Conservation (phyloP, 1,140 invertebrate species). For the Pissodes strobi region DNA sequence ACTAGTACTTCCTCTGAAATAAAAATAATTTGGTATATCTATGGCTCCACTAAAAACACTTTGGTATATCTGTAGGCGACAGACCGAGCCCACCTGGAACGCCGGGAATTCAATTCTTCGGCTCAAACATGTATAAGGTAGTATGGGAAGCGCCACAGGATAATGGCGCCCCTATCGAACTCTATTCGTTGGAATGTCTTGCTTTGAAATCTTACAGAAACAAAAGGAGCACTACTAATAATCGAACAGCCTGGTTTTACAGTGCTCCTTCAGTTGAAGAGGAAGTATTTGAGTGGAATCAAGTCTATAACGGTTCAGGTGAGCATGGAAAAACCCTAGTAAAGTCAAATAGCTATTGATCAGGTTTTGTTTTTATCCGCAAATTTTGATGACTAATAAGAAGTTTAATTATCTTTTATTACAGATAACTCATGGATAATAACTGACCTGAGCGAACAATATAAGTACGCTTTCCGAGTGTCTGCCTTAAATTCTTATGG, state of each 20-base stretch:
- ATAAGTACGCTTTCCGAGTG: constrained; percentile 73
- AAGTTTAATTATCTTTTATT: constrained; percentile 33
- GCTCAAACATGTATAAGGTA: constrained; percentile 70
- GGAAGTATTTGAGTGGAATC: constrained; percentile 62
- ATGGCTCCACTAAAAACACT: no score
- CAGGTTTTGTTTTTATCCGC: not conserved
- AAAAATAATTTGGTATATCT: no score
- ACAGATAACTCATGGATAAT: constrained; percentile 79
- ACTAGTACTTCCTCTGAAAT: no score
- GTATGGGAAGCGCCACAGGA: constrained; percentile 71
- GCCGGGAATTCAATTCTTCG: constrained; percentile 67
- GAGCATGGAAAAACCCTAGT: constrained; percentile 24
- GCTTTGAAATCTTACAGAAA: constrained; percentile 44
- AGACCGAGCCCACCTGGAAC: constrained; percentile 68
- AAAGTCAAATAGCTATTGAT: not conserved
- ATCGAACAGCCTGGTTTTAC: constrained; percentile 47
- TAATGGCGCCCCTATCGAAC: constrained; percentile 66
- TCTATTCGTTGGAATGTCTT: constrained; percentile 66
- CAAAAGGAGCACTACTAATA: constrained; percentile 45
- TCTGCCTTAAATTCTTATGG: constrained; percentile 79
- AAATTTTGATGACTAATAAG: not conserved
- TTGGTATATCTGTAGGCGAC: constrained; percentile 66
- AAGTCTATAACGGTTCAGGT: constrained; percentile 82
- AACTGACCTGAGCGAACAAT: constrained; percentile 65
- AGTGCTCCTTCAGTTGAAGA: constrained; percentile 57